Evolutionary conservation across 2,888 invertebrate genomes (phyloP).

Genomic region (Paralinhomoeus sp.): DNA sequence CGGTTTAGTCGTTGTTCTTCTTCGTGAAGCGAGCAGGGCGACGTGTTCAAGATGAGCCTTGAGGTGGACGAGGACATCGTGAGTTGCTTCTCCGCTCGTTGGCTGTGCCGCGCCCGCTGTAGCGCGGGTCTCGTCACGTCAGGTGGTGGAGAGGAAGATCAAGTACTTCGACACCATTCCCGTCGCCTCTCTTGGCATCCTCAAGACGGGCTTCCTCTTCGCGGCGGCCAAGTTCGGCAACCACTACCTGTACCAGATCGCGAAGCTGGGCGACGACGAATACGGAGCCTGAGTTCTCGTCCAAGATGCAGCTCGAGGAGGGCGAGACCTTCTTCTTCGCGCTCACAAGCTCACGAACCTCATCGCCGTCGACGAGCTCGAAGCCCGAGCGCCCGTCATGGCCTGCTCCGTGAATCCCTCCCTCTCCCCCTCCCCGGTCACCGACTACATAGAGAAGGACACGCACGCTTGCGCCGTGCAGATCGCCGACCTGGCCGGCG

Average conservation of each 20-base stretch:
- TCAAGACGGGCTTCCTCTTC: conserved; percentile 94
- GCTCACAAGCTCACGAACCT: conserved; percentile 76
- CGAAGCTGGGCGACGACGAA: conserved; percentile 95
- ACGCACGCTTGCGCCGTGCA: too few species aligned
- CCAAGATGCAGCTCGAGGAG: conserved; percentile 89
- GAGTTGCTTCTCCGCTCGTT: conserved; percentile 7
- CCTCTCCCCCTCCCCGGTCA: too few species aligned
- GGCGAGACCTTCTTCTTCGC: conserved; percentile 98
- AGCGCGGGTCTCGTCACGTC: too few species aligned
- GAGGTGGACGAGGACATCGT: conserved; percentile 91
- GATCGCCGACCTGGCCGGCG: conserved; percentile 49
- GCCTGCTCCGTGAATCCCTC: conserved; percentile 52
- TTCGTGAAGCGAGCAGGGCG: conserved; percentile 92
- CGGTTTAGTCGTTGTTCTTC: conserved; percentile 94
- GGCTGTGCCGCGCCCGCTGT: too few species aligned
- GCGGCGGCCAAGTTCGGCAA: conserved; percentile 97
- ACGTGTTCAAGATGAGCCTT: conserved; percentile 83
- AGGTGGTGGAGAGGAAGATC: conserved; percentile 69
- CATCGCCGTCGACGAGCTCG: conserved; percentile 84
- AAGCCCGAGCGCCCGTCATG: conserved; percentile 74
- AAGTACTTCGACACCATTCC: conserved; percentile 99
- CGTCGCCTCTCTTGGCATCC: conserved; percentile 86
- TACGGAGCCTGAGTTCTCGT: conserved; percentile 95
- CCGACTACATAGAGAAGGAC: too few species aligned
- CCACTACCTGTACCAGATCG: conserved; percentile 92